Evolutionary conservation across 2,797 vertebrate genomes (phyloP).

Genomic region (Clarias laeviceps): DNA sequence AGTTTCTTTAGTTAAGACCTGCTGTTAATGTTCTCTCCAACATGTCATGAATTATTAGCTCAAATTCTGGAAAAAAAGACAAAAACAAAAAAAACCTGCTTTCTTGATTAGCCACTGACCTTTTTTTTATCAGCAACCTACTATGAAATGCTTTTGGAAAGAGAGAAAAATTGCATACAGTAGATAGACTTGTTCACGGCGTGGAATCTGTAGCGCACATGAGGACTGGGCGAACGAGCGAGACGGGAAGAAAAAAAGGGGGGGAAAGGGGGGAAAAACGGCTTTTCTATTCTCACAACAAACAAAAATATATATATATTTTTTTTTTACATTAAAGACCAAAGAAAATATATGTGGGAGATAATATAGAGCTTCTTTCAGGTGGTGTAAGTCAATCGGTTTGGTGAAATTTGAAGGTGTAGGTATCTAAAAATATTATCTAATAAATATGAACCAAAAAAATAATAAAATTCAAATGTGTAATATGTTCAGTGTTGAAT

Average conservation of each 20-base stretch:
- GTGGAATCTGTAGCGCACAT: not conserved
- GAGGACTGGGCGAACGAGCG: not conserved
- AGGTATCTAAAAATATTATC: not conserved
- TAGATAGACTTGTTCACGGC: not conserved
- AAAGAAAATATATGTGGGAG: not conserved
- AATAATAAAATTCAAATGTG: no score
- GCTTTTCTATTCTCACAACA: not conserved
- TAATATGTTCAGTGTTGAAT: not conserved
- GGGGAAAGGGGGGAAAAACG: no score
- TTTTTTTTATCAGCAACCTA: not conserved
- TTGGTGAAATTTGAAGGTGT: not conserved
- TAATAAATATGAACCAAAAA: not conserved
- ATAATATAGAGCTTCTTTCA: not conserved
- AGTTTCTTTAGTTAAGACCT: conserved; percentile 1
- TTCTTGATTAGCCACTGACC: not conserved
- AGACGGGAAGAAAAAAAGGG: no score
- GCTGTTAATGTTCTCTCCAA: conserved; percentile 13
- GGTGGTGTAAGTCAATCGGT: not conserved
- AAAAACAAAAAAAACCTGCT: not conserved
- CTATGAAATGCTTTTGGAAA: not conserved
- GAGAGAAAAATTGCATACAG: not conserved
- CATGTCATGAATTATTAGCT: not conserved
- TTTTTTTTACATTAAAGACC: not conserved
- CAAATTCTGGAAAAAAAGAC: not conserved
- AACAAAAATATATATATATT: not conserved